Conservation (phyloP, 1,140 invertebrate genomes). For the Bicyclus anynana region DNA sequence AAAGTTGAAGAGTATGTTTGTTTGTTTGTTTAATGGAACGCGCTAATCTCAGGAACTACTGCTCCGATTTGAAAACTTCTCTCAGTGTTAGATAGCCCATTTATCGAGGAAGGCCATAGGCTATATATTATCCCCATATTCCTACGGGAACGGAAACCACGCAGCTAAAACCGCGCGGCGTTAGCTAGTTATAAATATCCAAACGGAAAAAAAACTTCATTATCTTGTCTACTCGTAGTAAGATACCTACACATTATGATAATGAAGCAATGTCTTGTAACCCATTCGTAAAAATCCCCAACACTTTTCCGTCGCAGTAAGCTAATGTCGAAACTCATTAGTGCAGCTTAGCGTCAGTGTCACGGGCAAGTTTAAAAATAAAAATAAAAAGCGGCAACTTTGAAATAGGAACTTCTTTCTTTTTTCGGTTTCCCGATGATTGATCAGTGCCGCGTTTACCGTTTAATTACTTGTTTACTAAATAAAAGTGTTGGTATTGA, state of each 20-base stretch:
- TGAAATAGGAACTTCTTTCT: constrained; percentile 64
- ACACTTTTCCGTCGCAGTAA: constrained; percentile 45
- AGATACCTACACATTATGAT: neutral
- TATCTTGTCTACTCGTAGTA: neutral
- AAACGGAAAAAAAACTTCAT: too few species aligned
- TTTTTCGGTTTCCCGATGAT: constrained; percentile 46
- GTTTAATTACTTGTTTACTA: constrained; percentile 10
- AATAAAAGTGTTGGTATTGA: neutral
- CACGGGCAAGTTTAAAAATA: constrained; percentile 70
- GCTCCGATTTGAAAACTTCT: too few species aligned
- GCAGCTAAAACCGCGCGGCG: too few species aligned
- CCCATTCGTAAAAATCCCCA: constrained; percentile 57
- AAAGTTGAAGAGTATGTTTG: too few species aligned
- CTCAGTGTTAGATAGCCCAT: too few species aligned
- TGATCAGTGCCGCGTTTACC: constrained; percentile 38
- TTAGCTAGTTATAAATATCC: too few species aligned
- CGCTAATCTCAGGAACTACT: too few species aligned
- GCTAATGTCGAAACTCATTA: constrained; percentile 75
- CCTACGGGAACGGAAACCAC: too few species aligned
- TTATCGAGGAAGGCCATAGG: too few species aligned
- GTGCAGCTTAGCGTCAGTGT: constrained; percentile 69
- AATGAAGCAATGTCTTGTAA: constrained; percentile 30
- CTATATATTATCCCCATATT: too few species aligned
- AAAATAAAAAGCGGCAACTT: constrained; percentile 55
- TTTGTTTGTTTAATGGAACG: too few species aligned